Conservation (phyloP, 2,888 invertebrate species). For the Helicoverpa assulta region DNA sequence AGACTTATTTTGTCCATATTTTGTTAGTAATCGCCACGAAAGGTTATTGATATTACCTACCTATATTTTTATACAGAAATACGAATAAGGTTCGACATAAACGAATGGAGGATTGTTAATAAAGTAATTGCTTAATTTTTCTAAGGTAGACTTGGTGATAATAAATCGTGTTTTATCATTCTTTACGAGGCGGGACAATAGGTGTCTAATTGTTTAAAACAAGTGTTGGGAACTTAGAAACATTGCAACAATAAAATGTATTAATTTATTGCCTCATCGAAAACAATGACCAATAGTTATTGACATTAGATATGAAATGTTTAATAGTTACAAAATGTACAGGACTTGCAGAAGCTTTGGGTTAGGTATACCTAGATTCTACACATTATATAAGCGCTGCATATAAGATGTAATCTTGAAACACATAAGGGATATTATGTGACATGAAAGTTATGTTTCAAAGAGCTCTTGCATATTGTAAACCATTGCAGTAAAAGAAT, state of each 20-base stretch:
- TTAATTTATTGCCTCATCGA: not conserved
- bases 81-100: not conserved
- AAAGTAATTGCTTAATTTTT: not conserved
- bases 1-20: too few species aligned
- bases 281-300: not conserved
- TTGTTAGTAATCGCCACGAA: not conserved
- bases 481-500: not conserved
- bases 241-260: not conserved
- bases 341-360: not conserved
- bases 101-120: not conserved
- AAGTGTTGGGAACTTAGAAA: not conserved
- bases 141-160: not conserved
- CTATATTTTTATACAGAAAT: not conserved
- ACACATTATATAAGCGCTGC: too few species aligned
- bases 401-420: not conserved
- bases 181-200: not conserved
- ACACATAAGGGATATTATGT: not conserved
- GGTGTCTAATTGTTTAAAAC: not conserved
- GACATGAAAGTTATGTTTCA: not conserved
- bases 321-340: not conserved
- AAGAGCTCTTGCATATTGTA: not conserved
- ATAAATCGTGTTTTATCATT: not conserved
- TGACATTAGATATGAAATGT: not conserved
- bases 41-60: not conserved
- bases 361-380: too few species aligned